Percentiles rank a stretch among this genome's conserved stretches.
phyloP scores from a whole-genome alignment of 2,797 vertebrate genomes.

The Mionectes olivaceus region DNA sequence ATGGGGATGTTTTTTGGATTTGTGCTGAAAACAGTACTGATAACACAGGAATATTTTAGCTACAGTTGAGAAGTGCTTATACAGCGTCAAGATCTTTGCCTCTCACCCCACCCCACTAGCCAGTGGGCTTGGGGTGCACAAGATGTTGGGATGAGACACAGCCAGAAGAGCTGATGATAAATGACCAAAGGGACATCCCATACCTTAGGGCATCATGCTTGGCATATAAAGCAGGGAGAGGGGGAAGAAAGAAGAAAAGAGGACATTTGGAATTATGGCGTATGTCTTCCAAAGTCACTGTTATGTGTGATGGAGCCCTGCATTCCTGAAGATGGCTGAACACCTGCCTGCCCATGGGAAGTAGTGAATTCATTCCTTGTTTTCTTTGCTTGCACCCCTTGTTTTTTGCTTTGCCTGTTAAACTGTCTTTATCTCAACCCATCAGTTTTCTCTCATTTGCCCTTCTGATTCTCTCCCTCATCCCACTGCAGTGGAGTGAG shows the following conservation, averaged over 20 bases:
- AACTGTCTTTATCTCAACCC: neutral
- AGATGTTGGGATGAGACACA: neutral
- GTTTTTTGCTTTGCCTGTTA: neutral
- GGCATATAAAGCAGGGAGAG: neutral
- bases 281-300: neutral
- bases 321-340: neutral
- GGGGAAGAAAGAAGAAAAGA: neutral
- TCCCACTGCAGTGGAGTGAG: neutral
- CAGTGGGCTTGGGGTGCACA: neutral
- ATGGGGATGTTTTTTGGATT: neutral
- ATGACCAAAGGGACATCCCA: neutral
- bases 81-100: neutral
- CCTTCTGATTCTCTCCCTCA: neutral
- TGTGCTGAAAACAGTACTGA: neutral
- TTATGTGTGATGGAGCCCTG: neutral
- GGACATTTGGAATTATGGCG: neutral
- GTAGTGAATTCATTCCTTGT: neutral
- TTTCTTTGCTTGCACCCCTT: neutral
- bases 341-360: neutral
- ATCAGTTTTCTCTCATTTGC: neutral
- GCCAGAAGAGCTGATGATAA: neutral
- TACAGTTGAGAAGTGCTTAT: neutral
- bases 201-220: neutral
- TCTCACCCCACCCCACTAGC: neutral
- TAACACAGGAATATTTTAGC: neutral